Evolutionary conservation across 2,113 vertebrate species (phyloP).

Genomic region (Oenanthe oenanthe): DNA sequence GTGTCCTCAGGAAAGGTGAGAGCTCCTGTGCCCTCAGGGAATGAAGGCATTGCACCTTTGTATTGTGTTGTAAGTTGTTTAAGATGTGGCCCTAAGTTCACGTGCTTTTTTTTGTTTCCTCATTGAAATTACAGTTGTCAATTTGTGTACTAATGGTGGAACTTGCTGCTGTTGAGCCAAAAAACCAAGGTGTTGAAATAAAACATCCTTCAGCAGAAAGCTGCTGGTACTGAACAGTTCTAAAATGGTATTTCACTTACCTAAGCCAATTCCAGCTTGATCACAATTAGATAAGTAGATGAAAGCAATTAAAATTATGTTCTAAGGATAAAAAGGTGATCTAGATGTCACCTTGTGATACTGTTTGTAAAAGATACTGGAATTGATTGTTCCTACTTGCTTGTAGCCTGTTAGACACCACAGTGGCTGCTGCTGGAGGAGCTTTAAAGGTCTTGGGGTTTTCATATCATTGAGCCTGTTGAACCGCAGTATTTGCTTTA

Average conservation of each 20-base stretch:
- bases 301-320: not conserved
- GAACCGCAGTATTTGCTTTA: not conserved
- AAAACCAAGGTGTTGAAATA: not conserved
- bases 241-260: not conserved
- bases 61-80: not conserved
- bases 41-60: not conserved
- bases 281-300: not conserved
- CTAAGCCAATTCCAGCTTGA: not conserved
- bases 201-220: not conserved
- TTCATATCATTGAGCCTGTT: rapidly evolving
- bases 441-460: not conserved
- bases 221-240: not conserved
- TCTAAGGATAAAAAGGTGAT: not conserved
- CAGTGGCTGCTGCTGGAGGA: not conserved
- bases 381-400: not conserved
- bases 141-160: not conserved
- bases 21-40: not conserved
- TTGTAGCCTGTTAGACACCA: not conserved
- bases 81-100: not conserved
- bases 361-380: not conserved
- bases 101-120: not conserved
- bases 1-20: conserved; percentile 94
- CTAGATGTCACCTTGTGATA: not conserved
- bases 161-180: not conserved
- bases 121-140: not conserved